Evolutionary conservation across 2,113 vertebrate genomes (phyloP), one percentile per base, ranked within the genome.

Genomic region (Sinocyclocheilus anophthalmus): DNA sequence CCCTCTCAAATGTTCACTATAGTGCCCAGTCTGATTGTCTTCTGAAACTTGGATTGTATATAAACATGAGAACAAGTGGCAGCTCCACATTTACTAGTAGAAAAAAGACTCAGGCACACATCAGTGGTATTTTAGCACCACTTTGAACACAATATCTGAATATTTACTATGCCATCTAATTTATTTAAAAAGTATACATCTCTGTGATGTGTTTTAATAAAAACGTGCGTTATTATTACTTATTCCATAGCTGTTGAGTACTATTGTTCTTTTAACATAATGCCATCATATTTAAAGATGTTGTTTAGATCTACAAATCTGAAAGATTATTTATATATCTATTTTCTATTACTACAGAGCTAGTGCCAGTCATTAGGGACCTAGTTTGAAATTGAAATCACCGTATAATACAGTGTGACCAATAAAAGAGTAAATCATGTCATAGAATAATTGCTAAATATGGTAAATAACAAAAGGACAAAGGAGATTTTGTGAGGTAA

Each of bases 191-290:
- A 69, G 42, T 69, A 67, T 61, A 77, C 22, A 18, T 77, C 48
- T 76, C n/a, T 86, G 42, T 86, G 70, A 55, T 84, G 33, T 55
- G 30, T 83, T 86, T 82, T 39, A 82, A 76, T 83, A 76, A 86
- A 86, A 83, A 63, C 5, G 22, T 22, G 10, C 0, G 14, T 16
- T 20, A 22, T 48, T 30, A 30, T 82, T 69, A 5, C 14, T 67
- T 20, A 50, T 67, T 48, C 10, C 50, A 12, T 33, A 6, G 33
- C 18, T 3, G 1, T 1, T 6, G 45, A 30, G 8, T 39, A 24
- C 16, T 7, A 0, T 48, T 26, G 37, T 63, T 65, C 3, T 39
- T 59, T 39, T n/a, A 42, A 39, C 10, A 22, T 22, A 59, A 59
- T 22, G 57, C 18, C 20, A 9, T 53, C 14, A 55, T 11, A 55